phyloP scores from a whole-genome alignment of 2,113 vertebrate genomes.

The Rhynchomys soricoides region DNA sequence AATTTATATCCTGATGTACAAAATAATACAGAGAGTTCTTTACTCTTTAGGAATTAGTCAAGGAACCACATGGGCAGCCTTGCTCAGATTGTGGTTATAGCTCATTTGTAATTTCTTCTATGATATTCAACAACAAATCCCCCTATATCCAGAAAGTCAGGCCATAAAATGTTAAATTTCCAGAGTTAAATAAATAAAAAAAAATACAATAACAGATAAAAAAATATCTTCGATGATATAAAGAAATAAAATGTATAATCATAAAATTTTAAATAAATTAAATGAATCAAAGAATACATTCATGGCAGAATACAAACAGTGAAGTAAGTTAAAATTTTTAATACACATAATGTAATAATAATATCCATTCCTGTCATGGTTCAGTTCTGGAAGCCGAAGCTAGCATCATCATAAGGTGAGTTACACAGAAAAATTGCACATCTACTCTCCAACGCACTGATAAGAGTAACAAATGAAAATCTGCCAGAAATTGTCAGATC shows the following conservation, averaged over 20 bases:
- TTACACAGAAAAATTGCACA: neutral
- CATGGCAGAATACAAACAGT: neutral
- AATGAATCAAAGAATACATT: neutral
- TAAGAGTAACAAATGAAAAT: neutral
- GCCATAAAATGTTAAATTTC: neutral
- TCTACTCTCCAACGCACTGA: neutral
- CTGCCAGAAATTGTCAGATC: neutral
- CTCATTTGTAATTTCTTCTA: neutral
- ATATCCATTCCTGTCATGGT: neutral
- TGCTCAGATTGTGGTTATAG: neutral
- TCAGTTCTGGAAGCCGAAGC: neutral
- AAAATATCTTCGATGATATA: neutral
- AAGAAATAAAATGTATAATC: neutral
- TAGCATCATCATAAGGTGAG: neutral
- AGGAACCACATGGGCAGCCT: neutral
- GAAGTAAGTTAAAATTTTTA: neutral
- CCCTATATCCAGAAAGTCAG: neutral
- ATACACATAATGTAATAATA: neutral
- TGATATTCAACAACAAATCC: neutral
- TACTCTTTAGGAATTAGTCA: neutral
- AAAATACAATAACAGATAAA: neutral
- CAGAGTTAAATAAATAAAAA: no score
- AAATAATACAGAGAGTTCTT: neutral
- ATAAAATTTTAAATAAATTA: neutral
- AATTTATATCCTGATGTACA: neutral